Percentiles rank a stretch among this genome's conserved stretches.
Conservation (phyloP, 2,113 vertebrate species). For the Anolis sagrei region DNA sequence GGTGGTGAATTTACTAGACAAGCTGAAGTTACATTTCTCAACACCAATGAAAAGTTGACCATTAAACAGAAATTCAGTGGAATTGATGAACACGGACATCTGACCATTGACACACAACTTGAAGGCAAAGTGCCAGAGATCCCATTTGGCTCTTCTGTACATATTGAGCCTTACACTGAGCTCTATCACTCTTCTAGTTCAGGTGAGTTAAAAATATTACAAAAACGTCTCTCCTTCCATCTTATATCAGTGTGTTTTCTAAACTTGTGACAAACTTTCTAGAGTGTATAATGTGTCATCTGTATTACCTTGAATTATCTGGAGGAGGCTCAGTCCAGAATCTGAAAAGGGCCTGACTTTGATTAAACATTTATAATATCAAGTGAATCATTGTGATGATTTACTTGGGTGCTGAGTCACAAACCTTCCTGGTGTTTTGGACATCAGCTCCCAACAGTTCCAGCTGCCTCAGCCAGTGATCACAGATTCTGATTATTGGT, state of each 20-base stretch:
- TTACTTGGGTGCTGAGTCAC: background rate
- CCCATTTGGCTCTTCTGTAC: constrained; percentile 75
- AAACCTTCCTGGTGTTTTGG: too few relatives aligned
- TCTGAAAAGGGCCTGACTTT: background rate
- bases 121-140: constrained; percentile 87
- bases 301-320: background rate
- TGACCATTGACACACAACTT: constrained; percentile 88
- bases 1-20: constrained; percentile 88
- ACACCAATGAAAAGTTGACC: constrained; percentile 83
- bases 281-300: background rate
- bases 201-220: constrained; percentile 64
- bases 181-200: constrained; percentile 86
- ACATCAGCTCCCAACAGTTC: too few relatives aligned
- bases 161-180: constrained; percentile 88
- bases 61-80: constrained; percentile 89
- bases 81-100: constrained; percentile 91
- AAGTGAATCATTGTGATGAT: background rate
- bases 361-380: background rate
- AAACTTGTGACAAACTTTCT: background rate
- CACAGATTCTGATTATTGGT: too few relatives aligned
- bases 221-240: background rate
- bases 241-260: background rate
- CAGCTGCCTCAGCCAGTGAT: too few relatives aligned
- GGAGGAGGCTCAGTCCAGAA: background rate
- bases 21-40: constrained; percentile 88